Conservation (phyloP, 2,797 vertebrate species). For the Phalloptychus januarius region DNA sequence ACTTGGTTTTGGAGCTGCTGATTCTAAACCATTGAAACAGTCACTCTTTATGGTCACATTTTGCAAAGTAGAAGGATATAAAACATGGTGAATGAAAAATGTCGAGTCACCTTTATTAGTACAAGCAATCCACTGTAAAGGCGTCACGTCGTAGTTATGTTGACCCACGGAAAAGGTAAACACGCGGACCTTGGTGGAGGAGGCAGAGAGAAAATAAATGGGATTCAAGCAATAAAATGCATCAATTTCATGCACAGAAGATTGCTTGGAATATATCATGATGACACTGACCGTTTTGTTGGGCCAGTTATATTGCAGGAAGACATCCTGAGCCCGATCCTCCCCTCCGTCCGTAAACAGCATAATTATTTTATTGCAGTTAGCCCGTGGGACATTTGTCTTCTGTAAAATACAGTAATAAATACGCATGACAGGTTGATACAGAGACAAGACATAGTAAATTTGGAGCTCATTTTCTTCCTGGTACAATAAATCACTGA, state of each 20-base stretch:
- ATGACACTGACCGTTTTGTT: slow-evolving; percentile 90
- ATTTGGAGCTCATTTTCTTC: background rate
- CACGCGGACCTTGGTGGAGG: slow-evolving; percentile 87
- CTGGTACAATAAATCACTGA: slow-evolving; percentile 7
- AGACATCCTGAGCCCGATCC: slow-evolving; percentile 96
- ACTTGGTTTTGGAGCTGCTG: background rate
- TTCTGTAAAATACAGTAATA: slow-evolving; percentile 65
- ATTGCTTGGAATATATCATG: background rate
- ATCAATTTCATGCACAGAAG: background rate
- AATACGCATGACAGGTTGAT: background rate
- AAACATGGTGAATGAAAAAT: background rate
- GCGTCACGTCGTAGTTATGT: slow-evolving; percentile 98
- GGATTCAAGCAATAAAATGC: background rate
- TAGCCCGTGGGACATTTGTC: slow-evolving; percentile 93
- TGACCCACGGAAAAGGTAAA: slow-evolving; percentile 99
- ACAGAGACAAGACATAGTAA: background rate
- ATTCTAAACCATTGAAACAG: background rate
- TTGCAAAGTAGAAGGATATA: background rate
- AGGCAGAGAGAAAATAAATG: slow-evolving; percentile 9
- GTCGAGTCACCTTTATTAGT: slow-evolving; percentile 92
- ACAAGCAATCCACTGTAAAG: slow-evolving; percentile 98
- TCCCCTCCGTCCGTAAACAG: slow-evolving; percentile 98
- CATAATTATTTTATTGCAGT: slow-evolving; percentile 99
- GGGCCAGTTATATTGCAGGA: slow-evolving; percentile 99
- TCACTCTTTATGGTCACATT: background rate